Percentiles rank a stretch among this genome's conserved stretches.
Conservation (phyloP, 1,140 invertebrate species). For the Bombus superbus region DNA sequence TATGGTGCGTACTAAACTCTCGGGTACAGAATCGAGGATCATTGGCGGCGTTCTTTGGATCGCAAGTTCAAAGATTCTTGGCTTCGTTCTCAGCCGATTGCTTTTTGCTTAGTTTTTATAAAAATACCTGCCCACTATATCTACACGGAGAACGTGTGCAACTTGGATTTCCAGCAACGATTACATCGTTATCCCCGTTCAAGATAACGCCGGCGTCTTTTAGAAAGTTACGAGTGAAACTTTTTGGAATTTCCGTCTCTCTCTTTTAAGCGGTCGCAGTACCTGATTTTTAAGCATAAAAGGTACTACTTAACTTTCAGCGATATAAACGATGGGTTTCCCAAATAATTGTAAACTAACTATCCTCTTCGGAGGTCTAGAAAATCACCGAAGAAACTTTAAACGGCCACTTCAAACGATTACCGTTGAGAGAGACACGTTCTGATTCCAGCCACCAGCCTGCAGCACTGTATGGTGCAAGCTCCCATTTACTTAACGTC, state of each 20-base stretch:
- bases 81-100: not conserved
- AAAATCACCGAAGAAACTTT: not conserved
- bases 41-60: not conserved
- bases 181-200: too few species aligned
- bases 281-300: too few species aligned
- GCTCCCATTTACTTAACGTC: not conserved
- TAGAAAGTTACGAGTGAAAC: not conserved
- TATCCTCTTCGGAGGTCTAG: not conserved
- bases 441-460: slow-evolving; percentile 31
- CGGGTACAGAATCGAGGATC: too few species aligned
- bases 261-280: not conserved
- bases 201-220: too few species aligned
- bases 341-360: not conserved
- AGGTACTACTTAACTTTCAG: not conserved
- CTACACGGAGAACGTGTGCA: too few species aligned
- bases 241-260: not conserved
- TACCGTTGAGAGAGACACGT: not conserved
- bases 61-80: too few species aligned
- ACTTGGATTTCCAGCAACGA: not conserved
- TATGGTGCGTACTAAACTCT: not conserved
- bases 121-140: not conserved
- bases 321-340: not conserved
- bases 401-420: not conserved
- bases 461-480: slow-evolving; percentile 37
- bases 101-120: not conserved